A percentile compares a stretch with the other conserved stretches of the same genome.
These are phyloP conservation scores for Eurystomus glaucurus DNA, from an alignment of 2,797 vertebrate genomes.

Conservation along the genomic window DNA sequence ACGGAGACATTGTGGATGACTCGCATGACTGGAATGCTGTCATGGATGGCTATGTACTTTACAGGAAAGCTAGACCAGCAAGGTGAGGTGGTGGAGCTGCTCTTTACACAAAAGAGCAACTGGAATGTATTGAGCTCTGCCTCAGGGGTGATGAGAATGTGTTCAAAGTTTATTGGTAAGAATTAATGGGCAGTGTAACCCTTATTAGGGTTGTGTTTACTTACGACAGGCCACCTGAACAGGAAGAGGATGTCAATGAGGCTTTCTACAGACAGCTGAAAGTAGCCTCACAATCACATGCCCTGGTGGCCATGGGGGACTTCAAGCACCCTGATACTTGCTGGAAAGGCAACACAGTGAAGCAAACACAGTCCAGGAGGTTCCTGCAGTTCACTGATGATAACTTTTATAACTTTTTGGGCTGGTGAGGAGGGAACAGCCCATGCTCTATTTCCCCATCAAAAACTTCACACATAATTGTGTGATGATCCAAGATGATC, in stretches of 20 bases:
- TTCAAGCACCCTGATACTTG: neutral
- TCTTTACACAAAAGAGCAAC: neutral
- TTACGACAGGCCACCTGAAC: neutral
- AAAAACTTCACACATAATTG: neutral
- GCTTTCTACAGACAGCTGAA: neutral
- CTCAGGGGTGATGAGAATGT: neutral
- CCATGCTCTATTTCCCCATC: neutral
- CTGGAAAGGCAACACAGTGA: neutral
- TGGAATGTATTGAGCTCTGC: neutral
- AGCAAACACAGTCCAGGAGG: neutral
- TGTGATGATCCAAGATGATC: too few species aligned
- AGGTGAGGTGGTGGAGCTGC: neutral
- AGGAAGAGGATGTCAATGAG: neutral
- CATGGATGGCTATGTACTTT: neutral
- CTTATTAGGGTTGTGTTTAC: neutral
- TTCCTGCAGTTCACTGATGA: neutral
- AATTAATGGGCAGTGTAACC: neutral
- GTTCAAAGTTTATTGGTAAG: neutral
- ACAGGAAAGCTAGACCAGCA: neutral
- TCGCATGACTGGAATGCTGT: neutral
- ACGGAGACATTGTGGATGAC: neutral
- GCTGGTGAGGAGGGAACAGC: neutral
- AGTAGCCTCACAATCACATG: neutral
- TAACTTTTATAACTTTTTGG: neutral
- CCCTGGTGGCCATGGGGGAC: neutral